Evolutionary conservation across 92 coral and sea anemone species (phyloP).

Genomic region (Porites divaricata): DNA sequence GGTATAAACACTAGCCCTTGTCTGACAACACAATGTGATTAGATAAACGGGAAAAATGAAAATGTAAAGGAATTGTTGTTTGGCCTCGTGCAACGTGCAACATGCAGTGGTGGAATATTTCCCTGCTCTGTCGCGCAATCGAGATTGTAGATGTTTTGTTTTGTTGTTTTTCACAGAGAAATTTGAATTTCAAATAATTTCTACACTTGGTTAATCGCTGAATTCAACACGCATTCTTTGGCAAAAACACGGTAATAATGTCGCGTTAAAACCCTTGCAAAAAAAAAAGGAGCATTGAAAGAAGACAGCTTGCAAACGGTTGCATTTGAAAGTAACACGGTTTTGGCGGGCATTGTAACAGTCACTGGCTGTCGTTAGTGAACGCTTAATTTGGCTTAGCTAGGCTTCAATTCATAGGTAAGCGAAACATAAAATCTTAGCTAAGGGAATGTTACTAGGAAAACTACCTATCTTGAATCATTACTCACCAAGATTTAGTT

Average conservation of each 20-base stretch:
- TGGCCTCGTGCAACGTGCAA: no score
- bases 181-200: constrained; percentile 38
- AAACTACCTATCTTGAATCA: not conserved
- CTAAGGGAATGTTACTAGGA: not conserved
- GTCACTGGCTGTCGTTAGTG: not conserved
- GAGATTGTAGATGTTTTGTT: constrained; percentile 2
- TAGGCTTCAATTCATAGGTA: not conserved
- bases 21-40: no score
- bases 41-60: no score
- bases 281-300: no score
- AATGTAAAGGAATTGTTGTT: no score
- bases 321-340: not conserved
- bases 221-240: not conserved
- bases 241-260: not conserved
- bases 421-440: not conserved
- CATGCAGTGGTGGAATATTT: no score
- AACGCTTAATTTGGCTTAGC: not conserved
- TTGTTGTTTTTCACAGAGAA: not conserved
- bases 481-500: not conserved
- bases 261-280: no score
- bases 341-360: not conserved
- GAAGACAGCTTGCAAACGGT: no score
- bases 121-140: no score
- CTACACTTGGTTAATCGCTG: not conserved
- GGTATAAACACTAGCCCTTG: no score